Evolutionary conservation across 2,113 vertebrate genomes (phyloP).

Genomic region (Tautogolabrus adspersus): DNA sequence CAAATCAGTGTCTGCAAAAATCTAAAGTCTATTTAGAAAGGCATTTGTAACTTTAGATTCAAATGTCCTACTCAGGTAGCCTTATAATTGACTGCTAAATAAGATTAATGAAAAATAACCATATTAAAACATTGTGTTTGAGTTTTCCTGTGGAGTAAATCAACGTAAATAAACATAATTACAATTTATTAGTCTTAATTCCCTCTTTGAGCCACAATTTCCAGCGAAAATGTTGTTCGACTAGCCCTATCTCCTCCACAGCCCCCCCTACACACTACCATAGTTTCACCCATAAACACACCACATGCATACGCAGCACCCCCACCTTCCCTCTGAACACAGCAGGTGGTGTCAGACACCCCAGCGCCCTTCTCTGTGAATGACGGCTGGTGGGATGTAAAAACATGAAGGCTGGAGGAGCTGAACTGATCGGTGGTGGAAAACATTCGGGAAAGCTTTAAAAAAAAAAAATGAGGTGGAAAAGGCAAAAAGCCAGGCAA

Average conservation of each 20-base stretch:
- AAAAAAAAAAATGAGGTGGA: constrained; percentile 37
- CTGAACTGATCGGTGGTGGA: constrained; percentile 66
- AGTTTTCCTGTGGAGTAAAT: constrained; percentile 5
- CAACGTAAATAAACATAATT: constrained; percentile 4
- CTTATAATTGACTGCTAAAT: too few relatives aligned
- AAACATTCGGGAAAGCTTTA: constrained; percentile 38
- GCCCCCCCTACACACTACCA: background rate
- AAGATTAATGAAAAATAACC: too few relatives aligned
- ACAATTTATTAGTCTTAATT: background rate
- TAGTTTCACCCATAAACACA: constrained; percentile 31
- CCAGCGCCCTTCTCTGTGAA: constrained; percentile 47
- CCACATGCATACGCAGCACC: constrained; percentile 28
- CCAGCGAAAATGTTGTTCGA: background rate
- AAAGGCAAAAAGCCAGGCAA: constrained; percentile 31
- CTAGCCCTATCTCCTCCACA: background rate
- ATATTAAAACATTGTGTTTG: constrained; percentile 3
- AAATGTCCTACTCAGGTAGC: background rate
- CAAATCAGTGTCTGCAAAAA: constrained; percentile 12
- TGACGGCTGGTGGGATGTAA: constrained; percentile 70
- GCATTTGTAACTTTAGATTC: background rate
- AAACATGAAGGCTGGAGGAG: constrained; percentile 64
- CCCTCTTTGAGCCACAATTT: constrained; percentile 9
- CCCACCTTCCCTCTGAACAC: constrained; percentile 59
- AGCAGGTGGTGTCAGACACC: constrained; percentile 73
- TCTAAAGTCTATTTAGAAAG: background rate